These are phyloP conservation scores for Thunnus thynnus DNA, from an alignment of 2,113 vertebrate genomes.

Conservation along the genomic window DNA sequence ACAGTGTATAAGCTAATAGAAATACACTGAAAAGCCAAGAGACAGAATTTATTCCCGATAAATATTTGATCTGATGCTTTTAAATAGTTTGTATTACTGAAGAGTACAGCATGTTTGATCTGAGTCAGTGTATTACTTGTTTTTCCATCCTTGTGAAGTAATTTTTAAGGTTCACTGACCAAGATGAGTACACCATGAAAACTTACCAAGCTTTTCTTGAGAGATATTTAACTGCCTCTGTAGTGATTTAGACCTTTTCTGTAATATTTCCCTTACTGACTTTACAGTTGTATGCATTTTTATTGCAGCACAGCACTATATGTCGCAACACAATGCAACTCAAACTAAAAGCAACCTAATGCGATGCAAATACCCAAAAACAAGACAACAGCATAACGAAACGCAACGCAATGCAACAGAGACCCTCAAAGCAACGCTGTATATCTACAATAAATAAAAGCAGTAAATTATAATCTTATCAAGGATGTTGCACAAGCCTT, in stretches of 20 bases:
- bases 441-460: conserved; percentile 40
- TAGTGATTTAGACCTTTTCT: neutral
- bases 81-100: neutral
- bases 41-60: neutral
- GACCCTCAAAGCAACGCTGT: conserved; percentile 4
- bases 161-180: neutral
- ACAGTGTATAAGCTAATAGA: no score
- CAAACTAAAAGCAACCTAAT: neutral
- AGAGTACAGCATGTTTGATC: neutral
- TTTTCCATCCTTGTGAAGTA: neutral
- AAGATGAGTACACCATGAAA: neutral
- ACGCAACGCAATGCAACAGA: conserved; percentile 51
- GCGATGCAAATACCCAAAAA: conserved; percentile 8
- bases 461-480: conserved; percentile 26
- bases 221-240: neutral
- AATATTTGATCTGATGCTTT: neutral
- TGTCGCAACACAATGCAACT: conserved; percentile 12
- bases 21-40: no score
- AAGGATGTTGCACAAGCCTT: conserved; percentile 47
- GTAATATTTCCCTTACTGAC: neutral
- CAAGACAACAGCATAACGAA: neutral
- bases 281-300: neutral
- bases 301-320: neutral
- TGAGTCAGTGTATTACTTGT: conserved; percentile 7
- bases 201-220: neutral